Evolutionary conservation across 2,113 vertebrate species (phyloP).

Genomic region (Brachirus orientalis): DNA sequence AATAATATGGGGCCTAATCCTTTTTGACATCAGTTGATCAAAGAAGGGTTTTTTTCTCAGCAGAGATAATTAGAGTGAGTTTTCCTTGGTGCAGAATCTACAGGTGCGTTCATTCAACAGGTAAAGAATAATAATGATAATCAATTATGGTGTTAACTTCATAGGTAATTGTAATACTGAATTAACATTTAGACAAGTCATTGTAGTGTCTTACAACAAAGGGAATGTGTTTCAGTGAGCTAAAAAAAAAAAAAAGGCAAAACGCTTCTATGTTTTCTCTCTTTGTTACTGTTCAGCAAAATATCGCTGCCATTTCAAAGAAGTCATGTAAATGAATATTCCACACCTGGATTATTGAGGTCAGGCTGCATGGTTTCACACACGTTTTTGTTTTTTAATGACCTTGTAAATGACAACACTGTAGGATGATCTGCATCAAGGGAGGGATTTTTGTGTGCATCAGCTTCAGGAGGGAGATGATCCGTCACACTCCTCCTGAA

Average conservation of each 20-base stretch:
- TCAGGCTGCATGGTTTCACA: neutral
- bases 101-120: too few species aligned
- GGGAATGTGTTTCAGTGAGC: conserved; percentile 12
- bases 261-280: neutral
- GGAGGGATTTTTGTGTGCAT: neutral
- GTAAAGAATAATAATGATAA: neutral
- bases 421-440: conserved; percentile 1
- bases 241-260: neutral
- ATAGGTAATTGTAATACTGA: neutral
- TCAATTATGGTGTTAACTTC: too few species aligned
- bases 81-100: too few species aligned
- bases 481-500: conserved; percentile 9
- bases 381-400: neutral
- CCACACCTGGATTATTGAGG: neutral
- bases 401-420: neutral
- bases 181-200: neutral
- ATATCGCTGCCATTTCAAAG: neutral
- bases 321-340: neutral
- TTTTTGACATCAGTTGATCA: too few species aligned
- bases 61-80: too few species aligned
- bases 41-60: too few species aligned
- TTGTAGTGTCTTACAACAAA: neutral
- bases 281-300: neutral
- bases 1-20: too few species aligned
- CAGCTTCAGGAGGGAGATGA: neutral